Conservation (phyloP, 1,140 invertebrate genomes). For the Leptestheria dahalacensis region DNA sequence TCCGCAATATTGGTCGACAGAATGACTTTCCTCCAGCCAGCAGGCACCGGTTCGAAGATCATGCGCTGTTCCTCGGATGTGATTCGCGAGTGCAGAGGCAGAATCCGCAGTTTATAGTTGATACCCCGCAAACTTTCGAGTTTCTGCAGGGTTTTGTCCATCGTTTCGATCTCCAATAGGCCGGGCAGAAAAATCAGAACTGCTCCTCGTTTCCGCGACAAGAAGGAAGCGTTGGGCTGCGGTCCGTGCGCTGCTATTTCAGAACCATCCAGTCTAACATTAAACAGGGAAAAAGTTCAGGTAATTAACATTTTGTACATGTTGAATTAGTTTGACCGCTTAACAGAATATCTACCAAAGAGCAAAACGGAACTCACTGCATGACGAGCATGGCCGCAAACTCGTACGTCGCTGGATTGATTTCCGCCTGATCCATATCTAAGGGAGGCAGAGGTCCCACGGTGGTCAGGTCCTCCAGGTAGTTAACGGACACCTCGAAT, state of each 20-base stretch:
- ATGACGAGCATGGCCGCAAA: not conserved
- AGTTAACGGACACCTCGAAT: conserved; percentile 42
- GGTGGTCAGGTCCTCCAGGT: conserved; percentile 44
- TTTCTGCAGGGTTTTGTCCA: conserved; percentile 27
- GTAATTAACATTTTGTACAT: conserved; percentile 8
- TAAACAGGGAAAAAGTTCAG: conserved; percentile 9
- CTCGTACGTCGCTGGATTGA: not conserved
- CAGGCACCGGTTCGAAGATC: conserved; percentile 42
- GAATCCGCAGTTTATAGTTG: conserved; percentile 25
- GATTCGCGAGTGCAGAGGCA: conserved; percentile 53
- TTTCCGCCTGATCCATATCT: conserved; percentile 25
- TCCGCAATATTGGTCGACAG: conserved; percentile 93
- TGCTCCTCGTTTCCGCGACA: conserved; percentile 32
- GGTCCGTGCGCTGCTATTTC: not conserved
- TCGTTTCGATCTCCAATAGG: conserved; percentile 59
- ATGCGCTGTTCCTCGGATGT: conserved; percentile 48
- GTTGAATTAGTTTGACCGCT: too few relatives aligned
- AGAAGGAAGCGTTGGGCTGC: not conserved
- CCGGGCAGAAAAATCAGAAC: conserved; percentile 81
- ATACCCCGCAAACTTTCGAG: not conserved
- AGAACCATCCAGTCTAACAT: not conserved
- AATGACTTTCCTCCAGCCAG: conserved; percentile 63
- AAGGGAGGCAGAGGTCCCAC: conserved; percentile 37
- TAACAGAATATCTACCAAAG: too few relatives aligned
- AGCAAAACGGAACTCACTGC: too few relatives aligned